Conservation (phyloP, 2,113 vertebrate genomes). For the Proteles cristata region DNA sequence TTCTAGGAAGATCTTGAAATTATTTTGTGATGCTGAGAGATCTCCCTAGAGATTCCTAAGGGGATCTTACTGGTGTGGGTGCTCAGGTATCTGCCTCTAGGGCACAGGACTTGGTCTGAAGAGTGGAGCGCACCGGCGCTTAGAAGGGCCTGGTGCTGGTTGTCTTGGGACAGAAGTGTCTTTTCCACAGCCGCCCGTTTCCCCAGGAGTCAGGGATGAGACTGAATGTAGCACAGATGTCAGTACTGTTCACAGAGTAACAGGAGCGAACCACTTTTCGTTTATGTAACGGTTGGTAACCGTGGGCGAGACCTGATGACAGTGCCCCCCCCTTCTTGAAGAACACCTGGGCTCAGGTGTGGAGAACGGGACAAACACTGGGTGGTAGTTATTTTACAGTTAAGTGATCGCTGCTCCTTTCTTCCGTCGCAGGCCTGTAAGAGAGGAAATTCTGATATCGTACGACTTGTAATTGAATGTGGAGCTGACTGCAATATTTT, state of each 20-base stretch:
- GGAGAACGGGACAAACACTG: neutral
- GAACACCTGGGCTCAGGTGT: neutral
- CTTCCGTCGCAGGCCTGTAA: slow-evolving; percentile 92
- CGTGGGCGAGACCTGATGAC: neutral
- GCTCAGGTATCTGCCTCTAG: neutral
- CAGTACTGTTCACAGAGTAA: neutral
- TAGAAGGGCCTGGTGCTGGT: neutral
- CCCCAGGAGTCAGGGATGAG: neutral
- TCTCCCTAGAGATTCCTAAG: neutral
- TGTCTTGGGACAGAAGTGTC: neutral
- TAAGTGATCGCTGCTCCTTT: neutral
- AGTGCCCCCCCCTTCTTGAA: neutral
- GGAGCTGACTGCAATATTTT: slow-evolving; percentile 96
- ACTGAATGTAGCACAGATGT: neutral
- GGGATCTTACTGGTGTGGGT: neutral
- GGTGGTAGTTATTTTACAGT: neutral
- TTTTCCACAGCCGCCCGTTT: neutral
- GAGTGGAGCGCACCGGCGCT: neutral
- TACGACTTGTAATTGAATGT: slow-evolving; percentile 95
- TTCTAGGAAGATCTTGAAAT: neutral
- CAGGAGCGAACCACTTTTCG: too few relatives aligned
- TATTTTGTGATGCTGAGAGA: neutral
- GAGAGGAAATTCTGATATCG: slow-evolving; percentile 95
- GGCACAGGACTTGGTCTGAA: neutral
- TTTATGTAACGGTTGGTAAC: neutral